Evolutionary conservation across 2,113 vertebrate genomes (phyloP).

Genomic region (Tretioscincus oriximinensis): DNA sequence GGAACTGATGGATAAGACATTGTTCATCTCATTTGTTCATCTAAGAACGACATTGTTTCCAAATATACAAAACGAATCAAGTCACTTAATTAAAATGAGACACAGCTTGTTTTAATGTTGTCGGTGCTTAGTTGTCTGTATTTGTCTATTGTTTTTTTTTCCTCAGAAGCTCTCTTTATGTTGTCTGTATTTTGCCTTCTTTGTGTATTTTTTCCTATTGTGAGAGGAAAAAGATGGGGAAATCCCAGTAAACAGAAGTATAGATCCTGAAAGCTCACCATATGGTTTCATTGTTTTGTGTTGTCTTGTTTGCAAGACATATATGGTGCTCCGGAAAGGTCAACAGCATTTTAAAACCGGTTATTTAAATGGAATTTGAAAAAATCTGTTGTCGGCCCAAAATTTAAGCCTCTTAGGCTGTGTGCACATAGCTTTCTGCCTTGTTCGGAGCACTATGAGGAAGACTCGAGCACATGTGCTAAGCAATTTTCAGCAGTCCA

Average conservation of each 20-base stretch:
- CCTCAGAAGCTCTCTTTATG: not conserved
- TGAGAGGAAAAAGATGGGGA: not conserved
- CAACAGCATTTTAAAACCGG: conserved; percentile 33
- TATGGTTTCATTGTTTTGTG: conserved; percentile 17
- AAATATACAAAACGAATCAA: not conserved
- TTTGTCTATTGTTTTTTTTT: conserved; percentile 36
- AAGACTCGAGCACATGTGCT: too few species aligned
- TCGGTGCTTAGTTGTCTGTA: not conserved
- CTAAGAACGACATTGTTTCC: accelerated
- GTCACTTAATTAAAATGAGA: not conserved
- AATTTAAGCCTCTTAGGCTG: not conserved
- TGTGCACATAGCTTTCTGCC: too few species aligned
- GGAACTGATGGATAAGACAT: not conserved
- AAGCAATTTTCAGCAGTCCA: too few species aligned
- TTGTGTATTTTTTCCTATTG: not conserved
- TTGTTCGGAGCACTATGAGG: too few species aligned
- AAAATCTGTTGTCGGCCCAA: conserved; percentile 6
- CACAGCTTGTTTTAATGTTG: not conserved
- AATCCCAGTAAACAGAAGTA: not conserved
- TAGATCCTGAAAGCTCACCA: not conserved
- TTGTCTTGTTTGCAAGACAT: conserved; percentile 12
- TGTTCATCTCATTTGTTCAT: accelerated
- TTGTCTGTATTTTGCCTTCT: conserved; percentile 19
- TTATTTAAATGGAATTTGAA: not conserved
- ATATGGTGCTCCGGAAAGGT: not conserved